phyloP scores from a whole-genome alignment of 2,888 invertebrate species.

The Syrphus vitripennis region DNA sequence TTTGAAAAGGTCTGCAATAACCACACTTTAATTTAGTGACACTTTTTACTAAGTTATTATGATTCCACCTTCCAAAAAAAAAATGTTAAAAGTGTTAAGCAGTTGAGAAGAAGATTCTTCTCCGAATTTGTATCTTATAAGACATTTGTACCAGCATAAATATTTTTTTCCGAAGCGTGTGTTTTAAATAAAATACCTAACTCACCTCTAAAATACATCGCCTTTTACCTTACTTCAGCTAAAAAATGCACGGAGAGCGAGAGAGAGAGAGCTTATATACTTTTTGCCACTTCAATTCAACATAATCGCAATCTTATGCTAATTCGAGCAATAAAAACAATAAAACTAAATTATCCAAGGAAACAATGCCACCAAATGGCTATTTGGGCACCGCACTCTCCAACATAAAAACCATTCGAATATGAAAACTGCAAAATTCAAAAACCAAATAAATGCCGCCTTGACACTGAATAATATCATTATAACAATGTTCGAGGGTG shows the following conservation, averaged over 20 bases:
- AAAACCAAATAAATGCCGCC: conserved; percentile 63
- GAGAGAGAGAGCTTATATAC: too few species aligned
- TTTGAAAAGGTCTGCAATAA: too few species aligned
- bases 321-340: conserved; percentile 58
- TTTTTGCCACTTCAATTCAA: background rate
- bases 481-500: conserved; percentile 7
- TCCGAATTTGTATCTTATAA: too few species aligned
- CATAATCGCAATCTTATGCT: conserved; percentile 48
- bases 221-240: background rate
- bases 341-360: conserved; percentile 58
- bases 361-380: conserved; percentile 46
- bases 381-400: conserved; percentile 17
- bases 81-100: too few species aligned
- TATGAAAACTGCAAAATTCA: conserved; percentile 55
- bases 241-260: background rate
- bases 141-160: too few species aligned
- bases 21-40: too few species aligned
- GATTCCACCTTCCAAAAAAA: background rate
- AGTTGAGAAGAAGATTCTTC: too few species aligned
- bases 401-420: conserved; percentile 39
- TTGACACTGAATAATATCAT: conserved; percentile 57
- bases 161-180: background rate
- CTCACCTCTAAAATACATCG: background rate
- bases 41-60: too few species aligned
- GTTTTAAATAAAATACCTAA: background rate